These are phyloP conservation scores for Rhopalosiphum padi DNA, from an alignment of 1,140 invertebrate species.

Conservation along the genomic window DNA sequence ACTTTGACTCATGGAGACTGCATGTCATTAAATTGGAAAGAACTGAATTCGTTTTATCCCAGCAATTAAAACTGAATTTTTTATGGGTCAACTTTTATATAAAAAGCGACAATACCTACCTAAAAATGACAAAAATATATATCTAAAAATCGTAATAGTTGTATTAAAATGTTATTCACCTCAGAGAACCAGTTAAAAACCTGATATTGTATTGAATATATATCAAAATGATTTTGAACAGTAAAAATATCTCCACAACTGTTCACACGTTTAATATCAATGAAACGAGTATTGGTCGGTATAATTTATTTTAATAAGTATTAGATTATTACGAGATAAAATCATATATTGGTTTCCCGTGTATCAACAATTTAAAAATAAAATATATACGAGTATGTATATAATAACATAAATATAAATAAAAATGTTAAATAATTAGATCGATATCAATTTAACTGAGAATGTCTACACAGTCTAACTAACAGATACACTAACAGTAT, in stretches of 20 bases:
- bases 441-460: constrained; percentile 4
- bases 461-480: not conserved
- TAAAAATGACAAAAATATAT: constrained; percentile 16
- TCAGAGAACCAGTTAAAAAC: constrained; percentile 50
- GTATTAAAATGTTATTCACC: constrained; percentile 40
- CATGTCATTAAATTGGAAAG: constrained; percentile 44
- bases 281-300: not conserved
- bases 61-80: constrained; percentile 43
- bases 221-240: not conserved
- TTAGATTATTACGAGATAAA: constrained; percentile 19
- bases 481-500: not conserved
- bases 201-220: constrained; percentile 25
- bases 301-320: constrained; percentile 25
- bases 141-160: constrained; percentile 13
- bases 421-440: constrained; percentile 7
- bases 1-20: constrained; percentile 7
- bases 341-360: constrained; percentile 8
- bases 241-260: constrained; percentile 30
- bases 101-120: not conserved
- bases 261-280: constrained; percentile 50
- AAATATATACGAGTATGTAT: not conserved
- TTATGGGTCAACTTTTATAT: constrained; percentile 2
- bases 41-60: constrained; percentile 30
- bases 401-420: not conserved
- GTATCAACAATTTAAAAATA: not conserved